Evolutionary conservation across 2,113 vertebrate species (phyloP), one percentile per base, ranked within the genome.

Genomic region (Ptychochromis oligacanthus): DNA sequence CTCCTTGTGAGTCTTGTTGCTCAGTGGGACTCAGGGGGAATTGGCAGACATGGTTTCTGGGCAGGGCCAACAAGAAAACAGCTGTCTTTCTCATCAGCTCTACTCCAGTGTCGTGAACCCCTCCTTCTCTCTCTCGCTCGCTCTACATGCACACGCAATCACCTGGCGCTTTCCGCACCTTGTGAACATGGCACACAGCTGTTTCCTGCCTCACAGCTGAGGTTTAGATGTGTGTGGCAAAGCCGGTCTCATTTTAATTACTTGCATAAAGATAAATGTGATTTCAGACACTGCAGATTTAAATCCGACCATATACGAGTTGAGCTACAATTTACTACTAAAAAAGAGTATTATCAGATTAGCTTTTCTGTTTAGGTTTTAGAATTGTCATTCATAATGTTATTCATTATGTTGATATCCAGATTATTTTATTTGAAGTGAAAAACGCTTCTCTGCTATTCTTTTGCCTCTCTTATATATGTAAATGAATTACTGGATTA

Each of bases 11-110:
- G 77, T 84, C 59, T 65, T 79, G 74, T 5, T n/a, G 76, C 54
- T 62, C 61, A 40, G 81, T 87, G 80, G 72, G 79, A 83, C 74
- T 87, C 76, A 65, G 65, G 26, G 46, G 14, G 28, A 64, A 77
- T 87, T 85, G 91, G 86, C 88, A 87, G 75, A 87, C 83, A 80
- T 76, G 84, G 79, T 91, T 88, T 89, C 89, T 89, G 91, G 92
- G 88, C 87, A 75, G 92, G 77, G 83, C 79, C 61, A 14, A 57
- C 54, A 65, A 84, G 65, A 91, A 91, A 90, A 92, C 94, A 96
- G 94, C 93, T 94, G 95, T 89, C 78, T 91, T 93, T 91, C 85
- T 86, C 93, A 84, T 93, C 83, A 89, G 62, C 79, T 60, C 59
- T 43, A 18, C 75, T 75, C n/a, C 40, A 20, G 78, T 62, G 55